Base-by-base conservation (phyloP, 2,888 invertebrate genomes). In the Clusia tigrina region DNA sequence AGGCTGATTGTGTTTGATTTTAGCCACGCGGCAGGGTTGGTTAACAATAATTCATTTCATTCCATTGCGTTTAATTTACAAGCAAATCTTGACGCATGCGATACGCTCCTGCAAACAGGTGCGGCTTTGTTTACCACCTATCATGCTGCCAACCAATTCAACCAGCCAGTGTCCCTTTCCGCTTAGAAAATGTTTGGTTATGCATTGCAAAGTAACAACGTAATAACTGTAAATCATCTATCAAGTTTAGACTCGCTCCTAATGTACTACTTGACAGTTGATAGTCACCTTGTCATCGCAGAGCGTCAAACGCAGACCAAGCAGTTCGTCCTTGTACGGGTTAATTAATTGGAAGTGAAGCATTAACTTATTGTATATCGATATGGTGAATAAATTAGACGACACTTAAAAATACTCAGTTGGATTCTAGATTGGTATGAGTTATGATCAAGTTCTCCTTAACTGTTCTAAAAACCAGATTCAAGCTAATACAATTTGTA, bases 1-100 rank as follows among this genome's bases (percentile, higher is more conserved):
- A 74, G 74, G 68, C 78, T 74, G 78, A 74, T 74, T 78, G 71
- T 75, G 78, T 75, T 75, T 75, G 77, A 78, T 78, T 78, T 77
- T 61, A 69, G 67, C 60, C 70, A 66, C 61, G 60, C 63, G 63
- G 61, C 56, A 65, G 68, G 62, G 60, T 66, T 65, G 63, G 65
- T 71, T 68, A 63, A 66, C 68, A 63, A 69, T 74, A 77, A 74
- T 73, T 71, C 72, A 70, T 69, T 68, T 70, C 68, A 26, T 57
- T 54, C 26, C 51, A 54, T 48, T 58, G 51, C 58, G 61, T 52
- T 65, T 60, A 55, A 54, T 61, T 60, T 61, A 57, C 58, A 59
- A 60, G 57, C 58, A 65, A 60, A 62, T 60, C 59, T 54, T 63
- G n/a, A 46, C 62, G 46, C 32, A 60, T 57, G 46, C 58, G 26